These are phyloP conservation scores for Ips typographus DNA, from an alignment of 1,140 invertebrate genomes.

Conservation along the genomic window DNA sequence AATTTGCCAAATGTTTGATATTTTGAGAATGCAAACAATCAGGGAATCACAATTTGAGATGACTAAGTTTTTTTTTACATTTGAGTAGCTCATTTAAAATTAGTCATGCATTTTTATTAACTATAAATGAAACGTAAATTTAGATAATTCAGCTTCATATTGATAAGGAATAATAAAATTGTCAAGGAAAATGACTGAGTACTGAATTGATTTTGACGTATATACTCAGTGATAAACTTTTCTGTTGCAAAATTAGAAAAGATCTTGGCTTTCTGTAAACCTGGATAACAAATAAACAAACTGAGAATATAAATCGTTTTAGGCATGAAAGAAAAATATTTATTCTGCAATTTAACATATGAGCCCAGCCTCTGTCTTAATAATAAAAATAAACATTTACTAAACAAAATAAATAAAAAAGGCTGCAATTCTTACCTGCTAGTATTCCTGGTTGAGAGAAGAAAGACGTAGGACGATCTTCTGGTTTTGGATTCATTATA, in stretches of 20 bases:
- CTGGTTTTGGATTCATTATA: slow-evolving; percentile 77
- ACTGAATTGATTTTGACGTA: background rate
- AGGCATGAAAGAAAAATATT: too few relatives aligned
- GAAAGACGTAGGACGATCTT: slow-evolving; percentile 84
- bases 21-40: too few relatives aligned
- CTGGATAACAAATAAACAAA: background rate
- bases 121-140: too few relatives aligned
- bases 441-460: slow-evolving; percentile 93
- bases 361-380: background rate
- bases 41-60: too few relatives aligned
- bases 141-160: too few relatives aligned
- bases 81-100: too few relatives aligned
- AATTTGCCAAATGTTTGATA: too few relatives aligned
- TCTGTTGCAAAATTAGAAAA: background rate
- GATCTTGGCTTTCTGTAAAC: slow-evolving; percentile 2
- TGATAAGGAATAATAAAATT: background rate
- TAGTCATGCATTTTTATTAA: too few relatives aligned
- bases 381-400: background rate
- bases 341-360: too few relatives aligned
- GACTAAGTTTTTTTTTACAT: too few relatives aligned
- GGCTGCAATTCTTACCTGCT: slow-evolving; percentile 66
- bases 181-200: background rate
- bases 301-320: too few relatives aligned
- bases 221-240: background rate
- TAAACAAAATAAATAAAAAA: background rate